Evolutionary conservation across 2,888 invertebrate genomes (phyloP), one percentile per base, ranked within the genome.

Genomic region (Cyclophora albipunctata): DNA sequence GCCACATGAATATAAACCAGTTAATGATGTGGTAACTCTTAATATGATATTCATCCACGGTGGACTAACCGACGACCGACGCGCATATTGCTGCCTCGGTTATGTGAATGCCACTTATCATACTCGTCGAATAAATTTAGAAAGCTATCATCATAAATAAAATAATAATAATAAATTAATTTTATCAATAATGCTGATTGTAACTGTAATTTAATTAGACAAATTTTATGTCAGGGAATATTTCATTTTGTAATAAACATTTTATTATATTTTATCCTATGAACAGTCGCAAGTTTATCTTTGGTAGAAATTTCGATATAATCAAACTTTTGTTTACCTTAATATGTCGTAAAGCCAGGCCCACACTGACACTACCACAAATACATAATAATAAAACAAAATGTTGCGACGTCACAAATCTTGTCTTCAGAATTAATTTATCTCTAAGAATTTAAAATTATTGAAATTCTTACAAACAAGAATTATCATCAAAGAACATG

Each of bases 1-100:
- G 63, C 65, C 70, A 60, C 65, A 64, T 64, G 60, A 64, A 64
- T 64, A 66, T 67, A 78, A 79, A 81, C 75, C 74, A 73, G 80
- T 79, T 75, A 70, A 73, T 69, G 70, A 69, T 75, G 73, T 75
- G 71, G 72, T 75, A 75, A 75, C 70, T 70, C 69, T 69, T 37
- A 69, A 72, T 71, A 71, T 71, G 59, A 71, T 71, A 73, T 75
- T 68, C 70, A 70, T 70, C 67, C 63, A 68, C 60, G 58, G 43
- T 41, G 59, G 57, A 64, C 57, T 60, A 62, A 58, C 58, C 62
- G 64, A 67, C 70, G 64, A 58, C 58, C 62, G 64, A 67, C 70
- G 64, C 67, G 64, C 63, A 67, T 66, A 67, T 64, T 63, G 69
- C 69, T 68, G 37, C 37, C 5, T 66, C 66, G 67, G 59, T 68